Conservation (phyloP, 2,113 vertebrate genomes). For the Peromyscus maniculatus region DNA sequence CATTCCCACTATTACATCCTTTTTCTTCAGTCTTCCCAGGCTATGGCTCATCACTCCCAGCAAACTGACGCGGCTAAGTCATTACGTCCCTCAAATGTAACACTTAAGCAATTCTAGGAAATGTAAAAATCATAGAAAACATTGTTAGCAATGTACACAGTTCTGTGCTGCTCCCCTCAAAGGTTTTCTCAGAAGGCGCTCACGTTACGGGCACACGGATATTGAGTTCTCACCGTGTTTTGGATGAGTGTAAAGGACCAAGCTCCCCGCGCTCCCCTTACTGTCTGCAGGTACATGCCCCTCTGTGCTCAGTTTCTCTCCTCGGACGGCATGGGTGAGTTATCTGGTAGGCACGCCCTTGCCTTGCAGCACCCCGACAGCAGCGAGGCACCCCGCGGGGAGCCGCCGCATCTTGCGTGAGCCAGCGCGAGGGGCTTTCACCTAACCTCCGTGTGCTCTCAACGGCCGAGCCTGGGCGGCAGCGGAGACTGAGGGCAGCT, state of each 20-base stretch:
- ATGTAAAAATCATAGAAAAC: not conserved
- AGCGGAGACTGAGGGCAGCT: not conserved
- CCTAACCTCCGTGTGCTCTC: not conserved
- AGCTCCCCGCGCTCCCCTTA: not conserved
- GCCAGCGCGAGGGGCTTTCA: not conserved
- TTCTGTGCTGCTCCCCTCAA: not conserved
- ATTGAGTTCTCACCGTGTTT: not conserved
- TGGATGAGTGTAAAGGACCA: not conserved
- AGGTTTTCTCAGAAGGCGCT: not conserved
- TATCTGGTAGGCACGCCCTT: accelerated
- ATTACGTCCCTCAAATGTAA: not conserved
- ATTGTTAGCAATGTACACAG: not conserved
- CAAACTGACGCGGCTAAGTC: not conserved
- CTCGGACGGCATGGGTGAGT: accelerated
- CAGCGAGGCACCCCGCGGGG: no score
- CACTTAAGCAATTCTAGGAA: not conserved
- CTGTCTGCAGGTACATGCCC: not conserved
- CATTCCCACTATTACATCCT: no score
- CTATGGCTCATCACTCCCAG: not conserved
- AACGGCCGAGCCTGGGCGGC: conserved; percentile 56
- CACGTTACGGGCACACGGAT: not conserved
- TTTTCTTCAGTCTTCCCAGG: not conserved
- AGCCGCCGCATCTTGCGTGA: not conserved
- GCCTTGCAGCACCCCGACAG: no score
- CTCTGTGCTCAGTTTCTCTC: not conserved